A percentile compares a stretch with the other conserved stretches of the same genome.
Evolutionary conservation across 2,888 invertebrate species (phyloP).

Genomic region (Caenorhabditis doughertyi): DNA sequence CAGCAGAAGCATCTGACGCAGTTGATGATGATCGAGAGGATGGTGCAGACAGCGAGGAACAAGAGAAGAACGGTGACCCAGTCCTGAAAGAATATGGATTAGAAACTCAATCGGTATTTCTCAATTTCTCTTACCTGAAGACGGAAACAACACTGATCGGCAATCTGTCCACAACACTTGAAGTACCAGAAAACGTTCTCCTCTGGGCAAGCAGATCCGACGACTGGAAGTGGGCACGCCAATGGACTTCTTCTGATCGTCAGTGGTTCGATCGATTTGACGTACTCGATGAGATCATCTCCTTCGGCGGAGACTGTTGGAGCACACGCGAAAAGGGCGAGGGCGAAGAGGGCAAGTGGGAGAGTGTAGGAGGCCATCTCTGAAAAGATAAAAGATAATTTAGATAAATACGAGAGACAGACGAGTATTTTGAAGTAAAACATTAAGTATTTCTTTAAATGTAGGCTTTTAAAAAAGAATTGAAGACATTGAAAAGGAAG

Average conservation of each 20-base stretch:
- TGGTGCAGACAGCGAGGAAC: constrained; percentile 72
- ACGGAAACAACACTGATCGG: constrained; percentile 75
- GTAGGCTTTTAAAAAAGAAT: constrained; percentile 5
- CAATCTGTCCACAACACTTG: constrained; percentile 76
- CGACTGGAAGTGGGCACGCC: constrained; percentile 77
- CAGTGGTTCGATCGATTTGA: constrained; percentile 63
- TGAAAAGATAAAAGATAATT: background rate
- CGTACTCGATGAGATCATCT: constrained; percentile 65
- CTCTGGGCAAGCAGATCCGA: constrained; percentile 76
- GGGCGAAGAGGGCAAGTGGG: constrained; percentile 55
- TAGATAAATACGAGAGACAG: background rate
- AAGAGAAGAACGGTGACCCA: constrained; percentile 76
- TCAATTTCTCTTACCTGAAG: constrained; percentile 63
- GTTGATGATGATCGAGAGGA: constrained; percentile 77
- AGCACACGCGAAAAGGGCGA: constrained; percentile 48
- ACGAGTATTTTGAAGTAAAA: background rate
- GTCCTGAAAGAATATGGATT: constrained; percentile 71
- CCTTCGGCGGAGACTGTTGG: constrained; percentile 58
- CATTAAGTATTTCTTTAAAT: too few relatives aligned
- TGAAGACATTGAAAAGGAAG: constrained; percentile 4
- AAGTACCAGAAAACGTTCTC: constrained; percentile 78
- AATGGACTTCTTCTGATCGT: constrained; percentile 62
- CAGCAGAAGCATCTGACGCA: constrained; percentile 78
- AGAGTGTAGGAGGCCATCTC: constrained; percentile 61
- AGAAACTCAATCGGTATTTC: background rate